These are phyloP conservation scores for Amblyjoppa fuscipennis DNA, from an alignment of 2,888 invertebrate species.

Conservation along the genomic window DNA sequence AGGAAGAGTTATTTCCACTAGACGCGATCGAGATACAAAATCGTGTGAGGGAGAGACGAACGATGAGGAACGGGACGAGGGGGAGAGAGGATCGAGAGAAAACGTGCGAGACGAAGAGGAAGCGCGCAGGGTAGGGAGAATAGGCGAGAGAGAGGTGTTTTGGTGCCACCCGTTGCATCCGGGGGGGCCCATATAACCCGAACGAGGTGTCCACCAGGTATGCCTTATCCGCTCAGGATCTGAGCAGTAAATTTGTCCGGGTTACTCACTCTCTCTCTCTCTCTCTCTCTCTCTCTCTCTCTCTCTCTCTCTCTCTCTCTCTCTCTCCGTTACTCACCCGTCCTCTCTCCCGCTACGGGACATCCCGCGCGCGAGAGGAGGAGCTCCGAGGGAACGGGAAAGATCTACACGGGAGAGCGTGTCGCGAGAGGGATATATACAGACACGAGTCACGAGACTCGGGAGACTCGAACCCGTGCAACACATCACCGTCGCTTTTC, in stretches of 20 bases:
- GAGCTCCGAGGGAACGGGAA: slow-evolving; percentile 45
- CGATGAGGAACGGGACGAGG: slow-evolving; percentile 13
- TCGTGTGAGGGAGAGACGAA: slow-evolving; percentile 36
- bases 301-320: slow-evolving; percentile 63
- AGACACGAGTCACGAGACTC: slow-evolving; percentile 27
- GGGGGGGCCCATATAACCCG: slow-evolving; percentile 81
- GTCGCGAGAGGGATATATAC: neutral
- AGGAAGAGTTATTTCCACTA: slow-evolving; percentile 76
- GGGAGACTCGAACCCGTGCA: slow-evolving; percentile 6
- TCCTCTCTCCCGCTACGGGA: slow-evolving; percentile 67
- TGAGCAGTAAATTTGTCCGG: slow-evolving; percentile 83
- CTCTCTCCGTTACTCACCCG: neutral
- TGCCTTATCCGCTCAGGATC: slow-evolving; percentile 82
- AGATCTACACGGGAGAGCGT: neutral
- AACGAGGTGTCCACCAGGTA: slow-evolving; percentile 84
- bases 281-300: slow-evolving; percentile 53
- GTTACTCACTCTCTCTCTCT: slow-evolving; percentile 68
- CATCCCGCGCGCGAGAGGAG: slow-evolving; percentile 65
- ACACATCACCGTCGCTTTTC: slow-evolving; percentile 67
- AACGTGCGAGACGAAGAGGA: slow-evolving; percentile 40
- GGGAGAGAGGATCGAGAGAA: slow-evolving; percentile 47
- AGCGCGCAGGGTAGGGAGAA: slow-evolving; percentile 53
- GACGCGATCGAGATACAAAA: slow-evolving; percentile 72
- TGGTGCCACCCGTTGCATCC: slow-evolving; percentile 75
- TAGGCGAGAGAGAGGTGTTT: slow-evolving; percentile 55